A percentile compares a stretch with the other conserved stretches of the same genome.
Evolutionary conservation across 2,888 invertebrate genomes (phyloP).

Genomic region (Oegoconia quadripuncta): DNA sequence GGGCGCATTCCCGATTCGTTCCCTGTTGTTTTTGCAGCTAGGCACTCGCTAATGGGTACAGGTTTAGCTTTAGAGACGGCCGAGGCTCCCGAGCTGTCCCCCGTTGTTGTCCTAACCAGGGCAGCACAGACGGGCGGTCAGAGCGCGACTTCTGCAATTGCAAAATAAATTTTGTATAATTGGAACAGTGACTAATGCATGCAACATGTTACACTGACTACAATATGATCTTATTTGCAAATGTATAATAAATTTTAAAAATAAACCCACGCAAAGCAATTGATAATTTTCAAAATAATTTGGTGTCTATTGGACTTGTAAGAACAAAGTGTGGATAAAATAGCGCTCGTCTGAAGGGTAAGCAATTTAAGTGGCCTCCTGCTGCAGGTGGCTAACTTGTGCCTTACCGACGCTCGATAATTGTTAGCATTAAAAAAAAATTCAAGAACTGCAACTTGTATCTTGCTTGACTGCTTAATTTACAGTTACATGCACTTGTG

Average conservation of each 20-base stretch:
- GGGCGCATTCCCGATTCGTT: conserved; percentile 78
- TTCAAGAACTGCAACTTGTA: conserved; percentile 4
- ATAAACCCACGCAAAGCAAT: no score
- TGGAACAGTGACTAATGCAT: conserved; percentile 4
- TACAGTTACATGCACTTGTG: conserved; percentile 14
- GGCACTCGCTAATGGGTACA: conserved; percentile 70
- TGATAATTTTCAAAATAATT: no score
- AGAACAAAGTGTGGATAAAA: conserved; percentile 29
- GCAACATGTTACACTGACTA: no score
- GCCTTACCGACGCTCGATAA: conserved; percentile 40
- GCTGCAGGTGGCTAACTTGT: conserved; percentile 29
- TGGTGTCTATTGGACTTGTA: no score
- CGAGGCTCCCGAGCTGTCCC: conserved; percentile 29
- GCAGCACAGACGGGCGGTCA: conserved; percentile 2
- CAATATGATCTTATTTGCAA: no score
- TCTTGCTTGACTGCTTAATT: conserved; percentile 11
- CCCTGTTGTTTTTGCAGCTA: conserved; percentile 76
- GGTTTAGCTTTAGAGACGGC: conserved; percentile 56
- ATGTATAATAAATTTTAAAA: no score
- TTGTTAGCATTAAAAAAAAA: conserved; percentile 36
- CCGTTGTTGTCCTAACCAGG: conserved; percentile 25
- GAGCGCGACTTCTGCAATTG: conserved; percentile 6
- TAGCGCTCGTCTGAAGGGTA: conserved; percentile 25
- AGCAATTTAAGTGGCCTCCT: conserved; percentile 26
- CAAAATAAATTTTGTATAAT: background rate